Base-by-base conservation (phyloP, 1,140 invertebrate genomes). In the Brachionus rubens region DNA sequence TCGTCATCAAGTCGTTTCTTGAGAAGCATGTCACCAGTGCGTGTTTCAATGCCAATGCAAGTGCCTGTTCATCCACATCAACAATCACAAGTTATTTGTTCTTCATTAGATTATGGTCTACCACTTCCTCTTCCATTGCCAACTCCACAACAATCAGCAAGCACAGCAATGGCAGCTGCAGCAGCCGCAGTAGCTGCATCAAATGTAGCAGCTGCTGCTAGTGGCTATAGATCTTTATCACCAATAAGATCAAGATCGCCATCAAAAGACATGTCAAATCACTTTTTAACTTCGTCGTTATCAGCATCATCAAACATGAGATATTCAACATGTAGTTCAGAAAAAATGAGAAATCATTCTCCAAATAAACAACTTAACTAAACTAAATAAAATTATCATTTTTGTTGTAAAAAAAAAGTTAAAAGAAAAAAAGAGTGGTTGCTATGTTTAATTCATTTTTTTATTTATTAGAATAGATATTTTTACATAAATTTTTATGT, bases 151-250 rank as follows among this genome's bases (percentile, higher is more conserved):
- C 50, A 36, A 14, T 72, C 68, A 14, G 28, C 68, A 19, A 72
- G n/a, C 24, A 47, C 65, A 9, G 65, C 65, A 40, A 48, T 70
- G 68, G 30, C 46, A 36, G 68, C 68, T 36, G 68, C 46, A 16
- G 68, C 68, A 0, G 68, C 68, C 2, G 68, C 68, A 0, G 68
- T 72, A 19, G 68, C 68, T 0, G 68, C 68, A 21, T 50, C 68
- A 26, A 72, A 72, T 41, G 52, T 56, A 12, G 52, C 52, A n/a
- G 52, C 52, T 3, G 68, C 46, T 50, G 68, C 68, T 14, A 52
- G 26, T 72, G 68, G 43, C n/a, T 72, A 72, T 46, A 19, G 68
- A 48, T 72, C 68, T 33, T 50, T 72, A 24, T 72, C 68, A 16
- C 68, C 68, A 14, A 54, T 72, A 4, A 6, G 68, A 48, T 72